Percentiles rank a stretch among this genome's conserved stretches.
phyloP scores from a whole-genome alignment of 92 coral and sea anemone genomes.

The Epizoanthus ramosus region DNA sequence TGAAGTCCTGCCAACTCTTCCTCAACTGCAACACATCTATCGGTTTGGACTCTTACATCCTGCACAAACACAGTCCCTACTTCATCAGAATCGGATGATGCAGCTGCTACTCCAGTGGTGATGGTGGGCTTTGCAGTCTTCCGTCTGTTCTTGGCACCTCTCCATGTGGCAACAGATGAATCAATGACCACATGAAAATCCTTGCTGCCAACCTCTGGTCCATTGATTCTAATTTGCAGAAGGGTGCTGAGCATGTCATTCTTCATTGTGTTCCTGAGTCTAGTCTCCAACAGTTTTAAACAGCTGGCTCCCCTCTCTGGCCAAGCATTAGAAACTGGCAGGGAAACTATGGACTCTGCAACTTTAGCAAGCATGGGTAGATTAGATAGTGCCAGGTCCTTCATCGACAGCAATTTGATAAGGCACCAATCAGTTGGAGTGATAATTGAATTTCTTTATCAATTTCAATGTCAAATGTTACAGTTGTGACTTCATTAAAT shows the following conservation, averaged over 20 bases:
- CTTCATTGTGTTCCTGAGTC: conserved; percentile 35
- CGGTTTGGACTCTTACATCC: conserved; percentile 40
- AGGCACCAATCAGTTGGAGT: conserved; percentile 50
- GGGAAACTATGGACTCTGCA: conserved; percentile 31
- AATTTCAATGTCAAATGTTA: conserved; percentile 12
- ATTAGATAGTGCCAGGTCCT: conserved; percentile 39
- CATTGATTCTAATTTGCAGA: conserved; percentile 33
- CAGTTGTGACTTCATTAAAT: conserved; percentile 22
- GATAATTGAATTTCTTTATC: background rate
- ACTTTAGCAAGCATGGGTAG: conserved; percentile 43
- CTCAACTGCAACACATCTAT: conserved; percentile 1
- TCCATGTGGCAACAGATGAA: conserved; percentile 41
- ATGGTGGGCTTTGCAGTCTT: conserved; percentile 34
- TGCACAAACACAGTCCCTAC: conserved; percentile 11
- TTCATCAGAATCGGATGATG: conserved; percentile 1
- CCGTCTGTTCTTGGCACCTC: conserved; percentile 28
- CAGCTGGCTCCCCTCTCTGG: conserved; percentile 47
- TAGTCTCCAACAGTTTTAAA: conserved; percentile 41
- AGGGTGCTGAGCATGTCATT: conserved; percentile 41
- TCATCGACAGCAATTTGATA: conserved; percentile 35
- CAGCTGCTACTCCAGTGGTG: conserved; percentile 32
- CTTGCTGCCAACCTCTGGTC: conserved; percentile 39
- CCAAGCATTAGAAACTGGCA: conserved; percentile 48
- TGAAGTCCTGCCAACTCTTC: too few species aligned
- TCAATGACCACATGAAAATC: conserved; percentile 17